Evolutionary conservation across 1,140 invertebrate species (phyloP), one percentile per base, ranked within the genome.

Genomic region (Anastrepha obliqua): DNA sequence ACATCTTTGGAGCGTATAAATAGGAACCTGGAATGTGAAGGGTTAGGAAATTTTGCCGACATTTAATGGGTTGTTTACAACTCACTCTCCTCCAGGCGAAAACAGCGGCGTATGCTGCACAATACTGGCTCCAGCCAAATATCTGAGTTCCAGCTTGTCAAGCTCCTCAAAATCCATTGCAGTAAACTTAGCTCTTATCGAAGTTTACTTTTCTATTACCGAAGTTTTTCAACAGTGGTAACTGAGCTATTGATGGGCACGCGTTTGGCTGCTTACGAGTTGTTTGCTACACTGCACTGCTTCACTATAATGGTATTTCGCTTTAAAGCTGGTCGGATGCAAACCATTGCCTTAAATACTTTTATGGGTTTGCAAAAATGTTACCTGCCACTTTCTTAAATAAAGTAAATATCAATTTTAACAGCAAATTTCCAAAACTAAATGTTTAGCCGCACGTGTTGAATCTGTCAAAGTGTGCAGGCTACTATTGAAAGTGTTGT

Each of bases 1-100:
- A 93, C 90, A 64, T 94, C 93, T 39, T 94, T 94, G 92, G 94
- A 95, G 11, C 95, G 90, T 86, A 96, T 93, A 89, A 95, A 95
- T 9, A 96, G 89, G 88, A 93, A 93, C 91, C 95, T 96, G 90
- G 39, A 92, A 94, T 51, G 15, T 89, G 88, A 91, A 90, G 85
- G 89, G 9, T 8, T 60, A 85, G 42, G 6, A 86, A 29, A 29
- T 1, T 11, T 65, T 9, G 7, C 62, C 87, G 64, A 87, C 11
- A 55, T 20, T n/a, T 86, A 11, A 7, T 64, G 11, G n/a, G 13
- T 62, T 58, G 2, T 29, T 20, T 47, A 51, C 0, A 74, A 90
- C 95, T 95, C 94, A 96, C 96, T 95, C 94, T 93, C 94, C 95
- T 92, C 95, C 94, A 13, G 89, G 89, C 8, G 96, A 95, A 94